Base-by-base conservation (phyloP, 2,888 invertebrate genomes). In the Agrypnus murinus region DNA sequence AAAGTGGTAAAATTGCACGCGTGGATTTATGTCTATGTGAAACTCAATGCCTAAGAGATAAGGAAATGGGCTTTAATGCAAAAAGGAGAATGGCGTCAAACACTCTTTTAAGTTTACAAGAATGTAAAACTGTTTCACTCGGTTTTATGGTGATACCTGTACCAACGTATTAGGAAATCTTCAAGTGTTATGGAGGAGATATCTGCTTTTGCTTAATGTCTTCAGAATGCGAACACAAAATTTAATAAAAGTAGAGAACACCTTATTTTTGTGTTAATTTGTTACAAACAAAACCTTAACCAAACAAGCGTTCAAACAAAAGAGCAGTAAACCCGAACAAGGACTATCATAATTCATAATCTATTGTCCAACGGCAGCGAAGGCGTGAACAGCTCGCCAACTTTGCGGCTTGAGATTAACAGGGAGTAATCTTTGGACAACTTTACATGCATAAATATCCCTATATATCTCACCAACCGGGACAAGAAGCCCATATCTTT, bases 371-470 rank as follows among this genome's bases (percentile, higher is more conserved):
- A 71, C 77, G 74, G 78, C 74, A 77, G 75, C 75, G 75, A 78
- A 79, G 81, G 81, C 80, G 81, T 81, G 81, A 80, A 80, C 80
- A 81, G 81, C 81, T 81, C 81, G 80, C 81, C 81, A 79, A 83
- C 82, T 83, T 83, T 81, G 82, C 79, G 82, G 81, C 82, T 82
- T 78, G 78, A 83, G 82, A 83, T 83, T 83, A 83, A 83, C 82
- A 82, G 80, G 81, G 81, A 80, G 81, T 83, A 83, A 83, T 83
- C 83, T 83, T 82, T 78, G 82, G 82, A 80, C 82, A 83, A 83
- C 81, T 84, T 82, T 83, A 83, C 82, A 83, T 83, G 78, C 82
- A 84, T 84, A 84, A 84, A 84, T 84, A 84, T 84, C 81, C 82
- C 80, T 79, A 81, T 81, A 82, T 81, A 81, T 81, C 80, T 72